Evolutionary conservation across 2,113 vertebrate genomes (phyloP).

Genomic region (Coptodon rendalli): DNA sequence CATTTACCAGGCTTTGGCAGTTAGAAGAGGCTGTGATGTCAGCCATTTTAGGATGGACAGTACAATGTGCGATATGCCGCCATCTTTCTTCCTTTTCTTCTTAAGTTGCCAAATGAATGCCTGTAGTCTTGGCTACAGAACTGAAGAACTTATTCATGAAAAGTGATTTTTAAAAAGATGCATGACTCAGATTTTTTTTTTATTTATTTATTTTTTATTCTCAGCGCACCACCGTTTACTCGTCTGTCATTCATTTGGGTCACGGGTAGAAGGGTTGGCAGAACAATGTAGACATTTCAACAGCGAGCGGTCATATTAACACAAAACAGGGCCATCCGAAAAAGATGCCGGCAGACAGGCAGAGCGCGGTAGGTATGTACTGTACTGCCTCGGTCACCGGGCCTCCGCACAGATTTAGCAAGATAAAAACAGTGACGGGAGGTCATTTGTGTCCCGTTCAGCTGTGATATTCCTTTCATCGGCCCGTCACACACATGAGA

Average conservation of each 20-base stretch:
- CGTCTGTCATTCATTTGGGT: slow-evolving; percentile 55
- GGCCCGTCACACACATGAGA: not conserved
- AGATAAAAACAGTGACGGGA: slow-evolving; percentile 4
- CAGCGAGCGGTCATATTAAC: slow-evolving; percentile 1
- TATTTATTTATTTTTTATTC: not conserved
- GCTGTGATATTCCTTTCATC: slow-evolving; percentile 11
- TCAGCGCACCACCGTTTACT: slow-evolving; percentile 43
- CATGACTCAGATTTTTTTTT: slow-evolving; percentile 39
- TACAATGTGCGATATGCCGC: slow-evolving; percentile 61
- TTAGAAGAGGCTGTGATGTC: slow-evolving; percentile 62
- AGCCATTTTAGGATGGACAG: slow-evolving; percentile 74
- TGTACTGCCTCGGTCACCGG: not conserved
- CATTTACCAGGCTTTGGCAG: slow-evolving; percentile 60
- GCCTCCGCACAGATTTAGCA: not conserved
- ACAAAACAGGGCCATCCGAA: not conserved
- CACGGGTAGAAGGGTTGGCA: slow-evolving; percentile 25
- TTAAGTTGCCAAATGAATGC: slow-evolving; percentile 59
- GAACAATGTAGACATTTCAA: slow-evolving; percentile 44
- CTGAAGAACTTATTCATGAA: slow-evolving; percentile 58
- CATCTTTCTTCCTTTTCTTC: slow-evolving; percentile 69
- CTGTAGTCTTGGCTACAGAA: slow-evolving; percentile 60
- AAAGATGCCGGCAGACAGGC: slow-evolving; percentile 15
- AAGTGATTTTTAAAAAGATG: slow-evolving; percentile 58
- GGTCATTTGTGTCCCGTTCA: not conserved
- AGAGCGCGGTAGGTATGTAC: not conserved